Base-by-base conservation (phyloP, 2,113 vertebrate genomes). In the Megaceryle torquata region DNA sequence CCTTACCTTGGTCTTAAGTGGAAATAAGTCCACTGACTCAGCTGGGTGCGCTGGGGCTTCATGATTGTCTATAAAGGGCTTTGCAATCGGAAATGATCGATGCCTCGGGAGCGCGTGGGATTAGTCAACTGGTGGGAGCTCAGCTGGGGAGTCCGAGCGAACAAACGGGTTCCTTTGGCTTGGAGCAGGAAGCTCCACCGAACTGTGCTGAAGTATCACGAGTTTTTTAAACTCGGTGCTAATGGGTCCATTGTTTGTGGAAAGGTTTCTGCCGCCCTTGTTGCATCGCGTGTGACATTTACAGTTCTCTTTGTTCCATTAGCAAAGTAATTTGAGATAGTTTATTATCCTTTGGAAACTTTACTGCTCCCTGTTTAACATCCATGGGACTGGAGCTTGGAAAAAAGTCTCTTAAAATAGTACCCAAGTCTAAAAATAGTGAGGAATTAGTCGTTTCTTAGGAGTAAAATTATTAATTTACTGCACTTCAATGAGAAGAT, bases 281-380 rank as follows among this genome's bases (percentile, higher is more conserved):
- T 64, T 82, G 22, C 69, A 72, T 59, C 18, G 31, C 28, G 63
- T 88, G 82, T 96, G 96, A 93, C 96, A 96, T 96, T 97, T 95
- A 63, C 83, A 91, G 89, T 54, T 63, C 95, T 95, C 96, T 91
- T 56, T 86, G 87, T 97, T 96, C 96, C 96, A 96, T 96, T 96
- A 97, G 92, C 81, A 65, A 85, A 96, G 96, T 85, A 82, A 97
- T 97, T 94, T 81, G 92, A 92, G 96, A 86, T 31, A 46, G 79
- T 94, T 95, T 95, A 88, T 97, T 96, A 76, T 69, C 76, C 95
- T 94, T 93, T 63, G 81, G 92, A 93, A 94, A 89, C 82, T 96
- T 88, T 18, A 13, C 48, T 91, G 74, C 93, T 77, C 54, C 79
- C 89, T 95, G 91, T 48, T 92, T 95, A 95, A 96, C 95, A 92